These are phyloP conservation scores for Aspidapion aeneum DNA, from an alignment of 2,888 invertebrate genomes.

Conservation along the genomic window DNA sequence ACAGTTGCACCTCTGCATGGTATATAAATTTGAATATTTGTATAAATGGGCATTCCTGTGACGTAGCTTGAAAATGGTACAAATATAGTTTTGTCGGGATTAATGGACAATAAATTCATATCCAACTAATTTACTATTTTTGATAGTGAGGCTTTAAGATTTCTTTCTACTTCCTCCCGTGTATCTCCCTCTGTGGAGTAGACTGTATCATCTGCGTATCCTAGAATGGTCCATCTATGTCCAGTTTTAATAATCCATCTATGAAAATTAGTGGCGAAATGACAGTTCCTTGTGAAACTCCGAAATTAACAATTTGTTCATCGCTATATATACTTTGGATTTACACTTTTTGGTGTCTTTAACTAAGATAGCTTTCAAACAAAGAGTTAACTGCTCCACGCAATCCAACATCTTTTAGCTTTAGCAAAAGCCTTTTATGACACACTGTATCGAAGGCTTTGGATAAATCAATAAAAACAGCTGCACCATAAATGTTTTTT, in stretches of 20 bases:
- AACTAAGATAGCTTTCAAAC: neutral
- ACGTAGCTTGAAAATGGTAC: neutral
- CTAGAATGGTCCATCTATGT: neutral
- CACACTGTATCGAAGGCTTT: too few relatives aligned
- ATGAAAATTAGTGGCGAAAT: neutral
- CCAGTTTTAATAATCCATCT: neutral
- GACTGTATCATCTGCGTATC: neutral
- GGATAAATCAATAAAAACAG: neutral
- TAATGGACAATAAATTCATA: neutral
- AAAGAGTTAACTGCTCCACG: neutral
- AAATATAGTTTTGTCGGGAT: neutral
- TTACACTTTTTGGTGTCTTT: neutral
- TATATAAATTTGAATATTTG: neutral
- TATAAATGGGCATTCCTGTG: neutral
- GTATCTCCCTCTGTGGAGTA: neutral
- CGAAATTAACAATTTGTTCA: neutral
- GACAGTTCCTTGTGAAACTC: neutral
- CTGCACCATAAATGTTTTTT: neutral
- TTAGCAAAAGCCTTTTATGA: neutral
- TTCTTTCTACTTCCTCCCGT: neutral
- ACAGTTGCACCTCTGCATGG: neutral
- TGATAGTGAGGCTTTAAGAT: neutral
- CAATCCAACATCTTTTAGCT: neutral
- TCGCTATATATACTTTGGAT: neutral
- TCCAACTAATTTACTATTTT: neutral